Evolutionary conservation across 2,797 vertebrate genomes (phyloP), one percentile per base, ranked within the genome.

Genomic region (Tragopan temminckii): DNA sequence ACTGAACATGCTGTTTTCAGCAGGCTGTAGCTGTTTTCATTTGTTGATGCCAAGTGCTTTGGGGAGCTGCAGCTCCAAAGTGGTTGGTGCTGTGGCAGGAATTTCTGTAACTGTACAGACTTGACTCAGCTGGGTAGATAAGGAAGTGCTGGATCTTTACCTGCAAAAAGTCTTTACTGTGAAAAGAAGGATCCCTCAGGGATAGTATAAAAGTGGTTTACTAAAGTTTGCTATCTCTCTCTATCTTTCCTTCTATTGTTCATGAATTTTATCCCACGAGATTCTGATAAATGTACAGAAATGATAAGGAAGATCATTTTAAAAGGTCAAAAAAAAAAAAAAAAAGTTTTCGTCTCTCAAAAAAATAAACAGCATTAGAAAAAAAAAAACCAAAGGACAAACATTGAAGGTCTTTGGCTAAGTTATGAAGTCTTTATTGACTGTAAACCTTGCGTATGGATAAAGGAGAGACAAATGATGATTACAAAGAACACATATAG

Each of bases 41-140:
- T 95, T 93, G 90, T 93, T 91, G 94, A 81, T 97, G 95, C 96
- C 96, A 97, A 96, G 79, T 93, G 67, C 90, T 95, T 95, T 91
- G 95, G 92, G 87, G 74, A 94, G 70, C 77, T 3, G 0, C 74
- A 69, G 77, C 61, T 97, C 85, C 72, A 85, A 89, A 95, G 52
- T 27, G 21, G 81, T 89, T 85, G 38, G 43, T 57, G 70, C 81
- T 72, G 79, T 63, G 85, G 66, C 87, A 93, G 84, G 66, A 87
- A 72, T 92, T 50, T 57, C 38, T 89, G 66, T 52, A 53, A 71
- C 27, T 13, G 17, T 23, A 13, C 5, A 81, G 35, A 20, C 50
- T 70, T 83, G 46, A 24, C 53, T 89, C 57, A 79, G 82, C 52
- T 36, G 70, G 59, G 46, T 46, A 66, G 27, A 64, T 67, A 58